phyloP scores from a whole-genome alignment of 1,140 invertebrate species.

The Drosophila elegans region DNA sequence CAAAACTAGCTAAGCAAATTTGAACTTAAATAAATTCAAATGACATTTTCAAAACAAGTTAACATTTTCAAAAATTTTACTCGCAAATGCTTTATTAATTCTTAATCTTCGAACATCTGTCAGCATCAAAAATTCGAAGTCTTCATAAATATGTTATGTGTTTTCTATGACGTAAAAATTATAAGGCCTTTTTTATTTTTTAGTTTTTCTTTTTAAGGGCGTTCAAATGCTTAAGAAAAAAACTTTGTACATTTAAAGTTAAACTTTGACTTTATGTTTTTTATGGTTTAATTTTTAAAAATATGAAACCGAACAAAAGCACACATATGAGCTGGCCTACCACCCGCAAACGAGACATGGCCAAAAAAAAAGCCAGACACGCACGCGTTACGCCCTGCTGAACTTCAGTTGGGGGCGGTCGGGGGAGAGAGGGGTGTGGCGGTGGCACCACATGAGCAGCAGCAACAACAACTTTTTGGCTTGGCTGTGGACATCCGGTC shows the following conservation, averaged over 20 bases:
- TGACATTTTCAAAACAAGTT: no score
- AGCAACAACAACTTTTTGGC: constrained; percentile 37
- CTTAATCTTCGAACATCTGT: no score
- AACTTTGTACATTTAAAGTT: no score
- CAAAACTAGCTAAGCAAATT: no score
- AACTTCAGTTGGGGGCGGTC: constrained; percentile 1
- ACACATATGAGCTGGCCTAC: constrained; percentile 7
- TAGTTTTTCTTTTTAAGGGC: background rate
- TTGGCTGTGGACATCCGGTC: constrained; percentile 58
- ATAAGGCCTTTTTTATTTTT: background rate
- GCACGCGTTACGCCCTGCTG: constrained; percentile 65
- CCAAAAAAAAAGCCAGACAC: constrained; percentile 50
- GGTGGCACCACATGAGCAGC: constrained; percentile 16
- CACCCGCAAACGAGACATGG: constrained; percentile 20
- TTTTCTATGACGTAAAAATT: background rate
- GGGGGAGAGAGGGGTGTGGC: constrained; percentile 3
- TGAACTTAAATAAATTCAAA: no score
- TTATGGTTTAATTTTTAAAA: background rate
- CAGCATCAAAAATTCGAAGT: no score
- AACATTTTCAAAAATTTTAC: no score
- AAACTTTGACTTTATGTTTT: no score
- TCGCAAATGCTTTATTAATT: no score
- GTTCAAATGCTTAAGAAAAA: no score
- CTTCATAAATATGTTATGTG: no score
- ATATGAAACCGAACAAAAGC: constrained; percentile 6